These are phyloP conservation scores for Laticauda colubrina DNA, from an alignment of 2,113 vertebrate genomes.

Conservation along the genomic window DNA sequence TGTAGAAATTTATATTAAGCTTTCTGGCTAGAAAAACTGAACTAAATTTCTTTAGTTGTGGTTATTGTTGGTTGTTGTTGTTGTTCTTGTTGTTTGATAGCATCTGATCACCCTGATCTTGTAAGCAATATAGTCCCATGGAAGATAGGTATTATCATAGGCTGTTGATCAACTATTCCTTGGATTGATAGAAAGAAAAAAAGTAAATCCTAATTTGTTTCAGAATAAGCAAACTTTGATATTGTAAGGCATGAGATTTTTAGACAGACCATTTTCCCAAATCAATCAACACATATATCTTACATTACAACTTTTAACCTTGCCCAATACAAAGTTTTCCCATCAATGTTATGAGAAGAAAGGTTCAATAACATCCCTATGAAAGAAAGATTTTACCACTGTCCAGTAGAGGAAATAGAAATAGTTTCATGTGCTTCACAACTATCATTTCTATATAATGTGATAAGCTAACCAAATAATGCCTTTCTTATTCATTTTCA, in stretches of 20 bases:
- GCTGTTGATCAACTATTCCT: background rate
- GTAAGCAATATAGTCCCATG: background rate
- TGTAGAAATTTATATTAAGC: background rate
- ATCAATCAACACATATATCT: background rate
- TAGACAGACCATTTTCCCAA: background rate
- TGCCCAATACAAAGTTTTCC: background rate
- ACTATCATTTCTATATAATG: background rate
- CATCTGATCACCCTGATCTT: background rate
- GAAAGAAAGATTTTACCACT: background rate
- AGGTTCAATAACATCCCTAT: background rate
- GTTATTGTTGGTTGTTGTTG: background rate
- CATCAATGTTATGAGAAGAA: background rate
- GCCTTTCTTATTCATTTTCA: background rate
- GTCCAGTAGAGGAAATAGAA: background rate
- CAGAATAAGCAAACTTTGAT: background rate
- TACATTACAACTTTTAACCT: background rate
- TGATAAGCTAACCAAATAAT: background rate
- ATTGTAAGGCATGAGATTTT: background rate
- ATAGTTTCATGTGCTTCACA: background rate
- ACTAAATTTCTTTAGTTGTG: background rate
- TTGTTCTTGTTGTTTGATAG: background rate
- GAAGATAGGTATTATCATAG: background rate
- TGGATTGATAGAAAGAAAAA: background rate
- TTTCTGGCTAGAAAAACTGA: background rate
- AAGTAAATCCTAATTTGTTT: background rate